Evolutionary conservation across 2,888 invertebrate genomes (phyloP).

Genomic region (Keiferia lycopersicella): DNA sequence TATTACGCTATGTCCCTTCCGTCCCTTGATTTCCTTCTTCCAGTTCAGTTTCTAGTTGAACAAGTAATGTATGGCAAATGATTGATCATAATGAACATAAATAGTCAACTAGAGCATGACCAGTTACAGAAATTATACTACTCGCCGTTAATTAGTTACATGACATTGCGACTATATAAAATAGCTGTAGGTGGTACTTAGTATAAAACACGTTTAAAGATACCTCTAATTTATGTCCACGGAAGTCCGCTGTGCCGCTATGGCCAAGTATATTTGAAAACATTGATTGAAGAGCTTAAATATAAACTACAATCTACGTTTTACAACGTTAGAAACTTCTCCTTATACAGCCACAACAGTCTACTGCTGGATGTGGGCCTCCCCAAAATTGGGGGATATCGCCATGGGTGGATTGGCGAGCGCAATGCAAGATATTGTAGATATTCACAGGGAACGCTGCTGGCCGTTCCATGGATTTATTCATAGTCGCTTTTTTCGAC

Average conservation of each 20-base stretch:
- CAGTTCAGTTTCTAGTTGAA: neutral
- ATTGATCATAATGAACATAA: constrained; percentile 9
- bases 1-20: neutral
- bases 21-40: neutral
- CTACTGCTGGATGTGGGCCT: too few relatives aligned
- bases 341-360: too few relatives aligned
- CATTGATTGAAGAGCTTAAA: too few relatives aligned
- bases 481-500: too few relatives aligned
- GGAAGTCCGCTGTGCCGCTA: too few relatives aligned
- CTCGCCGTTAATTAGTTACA: neutral
- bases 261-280: neutral
- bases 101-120: constrained; percentile 11
- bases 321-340: too few relatives aligned
- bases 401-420: too few relatives aligned
- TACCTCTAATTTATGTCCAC: neutral
- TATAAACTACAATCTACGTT: too few relatives aligned
- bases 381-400: too few relatives aligned
- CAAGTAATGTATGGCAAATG: neutral
- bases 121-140: neutral
- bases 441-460: too few relatives aligned
- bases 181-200: neutral
- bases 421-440: too few relatives aligned
- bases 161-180: constrained; percentile 1
- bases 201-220: constrained; percentile 1
- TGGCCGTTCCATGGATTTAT: too few relatives aligned